These are phyloP conservation scores for Poecilia latipinna DNA, from an alignment of 2,113 vertebrate species.

Conservation along the genomic window DNA sequence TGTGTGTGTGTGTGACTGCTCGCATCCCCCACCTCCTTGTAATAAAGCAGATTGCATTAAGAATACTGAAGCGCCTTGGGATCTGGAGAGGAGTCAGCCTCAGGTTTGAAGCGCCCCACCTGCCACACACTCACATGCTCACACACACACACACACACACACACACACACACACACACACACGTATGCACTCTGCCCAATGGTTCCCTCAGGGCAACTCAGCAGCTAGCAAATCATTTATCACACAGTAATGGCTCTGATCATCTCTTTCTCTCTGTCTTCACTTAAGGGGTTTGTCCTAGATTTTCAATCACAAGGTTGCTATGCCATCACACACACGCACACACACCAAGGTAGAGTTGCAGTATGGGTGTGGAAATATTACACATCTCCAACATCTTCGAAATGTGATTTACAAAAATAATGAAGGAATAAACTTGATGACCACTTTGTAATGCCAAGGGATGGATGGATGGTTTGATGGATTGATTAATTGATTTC, in stretches of 20 bases:
- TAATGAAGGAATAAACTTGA: neutral
- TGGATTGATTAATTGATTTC: too few species aligned
- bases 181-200: slow-evolving; percentile 4
- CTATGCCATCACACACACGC: neutral
- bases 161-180: neutral
- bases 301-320: slow-evolving; percentile 65
- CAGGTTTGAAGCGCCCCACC: slow-evolving; percentile 41
- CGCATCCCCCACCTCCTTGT: slow-evolving; percentile 10
- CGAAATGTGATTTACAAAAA: neutral
- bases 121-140: neutral
- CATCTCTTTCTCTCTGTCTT: slow-evolving; percentile 59
- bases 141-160: neutral
- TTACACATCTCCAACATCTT: slow-evolving; percentile 5
- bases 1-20: neutral
- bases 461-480: too few species aligned
- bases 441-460: neutral
- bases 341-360: neutral
- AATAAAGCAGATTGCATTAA: slow-evolving; percentile 66
- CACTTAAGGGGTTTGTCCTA: slow-evolving; percentile 69
- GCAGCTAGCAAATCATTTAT: slow-evolving; percentile 74
- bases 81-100: slow-evolving; percentile 54
- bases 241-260: slow-evolving; percentile 74
- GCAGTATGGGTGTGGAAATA: neutral
- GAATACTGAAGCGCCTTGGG: slow-evolving; percentile 42
- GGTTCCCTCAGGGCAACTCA: slow-evolving; percentile 63